Conservation (phyloP, 2,797 vertebrate species). For the Leptoclinus maculatus region DNA sequence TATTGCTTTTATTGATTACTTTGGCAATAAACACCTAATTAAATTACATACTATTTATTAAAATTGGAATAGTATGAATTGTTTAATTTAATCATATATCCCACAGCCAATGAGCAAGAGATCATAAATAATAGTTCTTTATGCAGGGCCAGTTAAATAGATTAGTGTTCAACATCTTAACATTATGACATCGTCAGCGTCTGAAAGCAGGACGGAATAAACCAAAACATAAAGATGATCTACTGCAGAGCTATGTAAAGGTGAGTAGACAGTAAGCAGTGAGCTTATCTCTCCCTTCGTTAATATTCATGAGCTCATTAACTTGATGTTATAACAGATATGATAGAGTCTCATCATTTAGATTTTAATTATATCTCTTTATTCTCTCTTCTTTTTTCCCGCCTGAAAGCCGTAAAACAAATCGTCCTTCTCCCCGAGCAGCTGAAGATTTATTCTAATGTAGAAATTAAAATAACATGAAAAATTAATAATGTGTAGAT, state of each 20-base stretch:
- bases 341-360: constrained; percentile 25
- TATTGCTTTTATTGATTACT: neutral
- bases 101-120: too few relatives aligned
- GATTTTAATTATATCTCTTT: neutral
- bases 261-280: neutral
- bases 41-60: neutral
- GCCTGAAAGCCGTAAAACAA: constrained; percentile 17
- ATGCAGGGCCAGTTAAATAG: too few relatives aligned
- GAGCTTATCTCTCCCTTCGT: neutral
- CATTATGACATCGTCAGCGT: neutral
- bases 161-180: too few relatives aligned
- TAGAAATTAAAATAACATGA: constrained; percentile 49
- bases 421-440: constrained; percentile 21
- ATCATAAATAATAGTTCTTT: too few relatives aligned
- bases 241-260: too few relatives aligned
- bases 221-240: neutral
- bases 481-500: constrained; percentile 54
- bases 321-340: neutral
- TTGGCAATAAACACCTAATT: too few relatives aligned
- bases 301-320: constrained; percentile 40
- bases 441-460: constrained; percentile 19
- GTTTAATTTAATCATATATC: neutral
- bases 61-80: neutral
- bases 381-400: constrained; percentile 12
- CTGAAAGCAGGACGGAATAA: neutral